Conservation (phyloP, 2,113 vertebrate genomes). For the Catharus bicknelli region DNA sequence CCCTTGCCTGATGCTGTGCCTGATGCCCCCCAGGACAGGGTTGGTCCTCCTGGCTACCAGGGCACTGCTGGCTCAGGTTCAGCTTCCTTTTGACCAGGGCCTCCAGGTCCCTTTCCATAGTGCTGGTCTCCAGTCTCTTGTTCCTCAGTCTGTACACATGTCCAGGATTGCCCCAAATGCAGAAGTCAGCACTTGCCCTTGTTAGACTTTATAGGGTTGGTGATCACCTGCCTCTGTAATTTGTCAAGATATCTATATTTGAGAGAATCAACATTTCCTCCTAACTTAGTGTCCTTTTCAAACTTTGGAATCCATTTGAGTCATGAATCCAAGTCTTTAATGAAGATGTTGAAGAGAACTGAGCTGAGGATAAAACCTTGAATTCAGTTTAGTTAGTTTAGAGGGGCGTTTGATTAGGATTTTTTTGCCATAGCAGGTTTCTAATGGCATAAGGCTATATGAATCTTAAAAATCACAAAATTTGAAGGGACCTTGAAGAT, state of each 20-base stretch:
- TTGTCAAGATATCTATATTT: background rate
- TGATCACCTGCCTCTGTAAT: background rate
- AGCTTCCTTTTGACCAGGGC: background rate
- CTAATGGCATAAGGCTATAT: background rate
- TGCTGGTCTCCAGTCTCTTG: background rate
- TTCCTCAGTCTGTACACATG: background rate
- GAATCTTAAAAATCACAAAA: background rate
- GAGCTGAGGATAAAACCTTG: background rate
- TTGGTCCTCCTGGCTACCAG: background rate
- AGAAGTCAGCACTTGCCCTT: background rate
- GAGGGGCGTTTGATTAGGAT: rapidly evolving
- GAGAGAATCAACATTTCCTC: background rate
- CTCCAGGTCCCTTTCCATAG: rapidly evolving
- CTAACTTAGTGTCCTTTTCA: background rate
- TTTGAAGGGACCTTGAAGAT: background rate
- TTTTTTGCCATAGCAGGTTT: background rate
- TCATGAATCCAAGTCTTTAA: background rate
- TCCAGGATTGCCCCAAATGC: background rate
- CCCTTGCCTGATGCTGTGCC: background rate
- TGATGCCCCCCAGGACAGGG: background rate
- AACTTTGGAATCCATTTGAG: background rate
- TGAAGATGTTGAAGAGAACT: background rate
- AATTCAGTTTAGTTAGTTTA: background rate
- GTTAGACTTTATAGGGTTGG: background rate
- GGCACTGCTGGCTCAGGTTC: background rate